Base-by-base conservation (phyloP, 2,797 vertebrate species). In the Odontamblyopus rebecca region DNA sequence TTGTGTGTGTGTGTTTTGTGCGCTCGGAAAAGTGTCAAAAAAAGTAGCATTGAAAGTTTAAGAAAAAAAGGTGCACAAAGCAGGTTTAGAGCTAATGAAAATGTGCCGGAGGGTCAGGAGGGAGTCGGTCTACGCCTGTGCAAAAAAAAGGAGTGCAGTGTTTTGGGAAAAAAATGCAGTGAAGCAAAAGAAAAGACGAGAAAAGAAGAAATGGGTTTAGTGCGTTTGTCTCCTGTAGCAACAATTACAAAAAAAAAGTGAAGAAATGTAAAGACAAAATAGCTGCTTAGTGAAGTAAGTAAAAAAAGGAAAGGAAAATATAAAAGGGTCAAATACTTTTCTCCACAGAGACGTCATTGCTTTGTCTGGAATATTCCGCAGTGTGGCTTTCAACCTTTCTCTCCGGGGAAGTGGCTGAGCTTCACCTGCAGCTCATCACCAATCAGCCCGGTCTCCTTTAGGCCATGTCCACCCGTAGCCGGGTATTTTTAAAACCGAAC, bases 11-110 rank as follows among this genome's bases (percentile, higher is more conserved):
- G 29, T 56, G 64, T 66, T 48, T 48, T 63, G 61, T 4, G 9
- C 1, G 61, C 8, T 2, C 32, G 2, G 41, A 63, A 63, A 41
- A 32, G 44, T 48, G 44, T 48, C 44, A 48, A 5, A 48, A 48
- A 23, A 48, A 48, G 3, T 15, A 61, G 2, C 12, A 15, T 61
- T 60, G 16, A 8, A 11, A 38, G 3, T 18, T 41, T n/a, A 61
- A 61, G n/a, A 61, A 62, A n/a, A 62, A 62, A 62, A 35, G 32
- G 32, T 44, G 32, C 32, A 30, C 60, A 51, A 16, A 65, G 74
- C 70, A 56, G 73, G 78, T 73, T 71, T 71, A 76, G 76, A 44
- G 41, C 15, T 50, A 38, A 23, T 63, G 19, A 63, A 63, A 63
- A 15, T 41, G n/a, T 63, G 61, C 61, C 2, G 32, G 30, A 9